phyloP scores from a whole-genome alignment of 2,797 vertebrate species.

The Liparis tanakae region DNA sequence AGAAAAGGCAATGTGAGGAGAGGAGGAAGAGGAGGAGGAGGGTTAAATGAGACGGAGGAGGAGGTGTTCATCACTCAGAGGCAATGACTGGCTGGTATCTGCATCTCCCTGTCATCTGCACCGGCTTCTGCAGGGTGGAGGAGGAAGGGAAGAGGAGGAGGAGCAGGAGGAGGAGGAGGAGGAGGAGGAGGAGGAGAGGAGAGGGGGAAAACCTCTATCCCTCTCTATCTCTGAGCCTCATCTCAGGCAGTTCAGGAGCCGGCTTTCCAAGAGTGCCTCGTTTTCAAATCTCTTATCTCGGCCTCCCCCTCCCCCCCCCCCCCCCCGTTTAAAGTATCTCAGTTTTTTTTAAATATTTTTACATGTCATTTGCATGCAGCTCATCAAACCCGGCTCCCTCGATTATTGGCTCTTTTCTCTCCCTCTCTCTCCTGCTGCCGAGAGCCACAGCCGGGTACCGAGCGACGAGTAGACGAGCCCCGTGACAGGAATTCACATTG shows the following conservation, averaged over 20 bases:
- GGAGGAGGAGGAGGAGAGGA: slow-evolving; percentile 41
- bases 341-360: slow-evolving; percentile 81
- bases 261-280: slow-evolving; percentile 84
- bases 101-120: slow-evolving; percentile 75
- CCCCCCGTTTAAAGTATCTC: slow-evolving; percentile 79
- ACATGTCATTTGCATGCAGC: slow-evolving; percentile 84
- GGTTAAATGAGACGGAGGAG: slow-evolving; percentile 33
- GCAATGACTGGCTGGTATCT: slow-evolving; percentile 73
- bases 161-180: slow-evolving; percentile 54
- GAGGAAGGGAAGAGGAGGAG: slow-evolving; percentile 48
- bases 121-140: slow-evolving; percentile 61
- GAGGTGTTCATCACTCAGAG: slow-evolving; percentile 72
- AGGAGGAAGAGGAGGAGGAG: slow-evolving; percentile 37
- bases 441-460: slow-evolving; percentile 15
- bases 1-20: slow-evolving; percentile 39
- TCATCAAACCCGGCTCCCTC: slow-evolving; percentile 75
- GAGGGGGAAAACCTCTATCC: slow-evolving; percentile 71
- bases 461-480: slow-evolving; percentile 27
- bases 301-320: slow-evolving; percentile 40
- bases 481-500: slow-evolving; percentile 29
- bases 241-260: slow-evolving; percentile 80
- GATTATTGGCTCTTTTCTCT: slow-evolving; percentile 33
- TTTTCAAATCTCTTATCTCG: slow-evolving; percentile 85
- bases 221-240: slow-evolving; percentile 77
- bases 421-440: slow-evolving; percentile 18